These are phyloP conservation scores for Hyla sarda DNA, from an alignment of 2,113 vertebrate genomes.

Conservation along the genomic window DNA sequence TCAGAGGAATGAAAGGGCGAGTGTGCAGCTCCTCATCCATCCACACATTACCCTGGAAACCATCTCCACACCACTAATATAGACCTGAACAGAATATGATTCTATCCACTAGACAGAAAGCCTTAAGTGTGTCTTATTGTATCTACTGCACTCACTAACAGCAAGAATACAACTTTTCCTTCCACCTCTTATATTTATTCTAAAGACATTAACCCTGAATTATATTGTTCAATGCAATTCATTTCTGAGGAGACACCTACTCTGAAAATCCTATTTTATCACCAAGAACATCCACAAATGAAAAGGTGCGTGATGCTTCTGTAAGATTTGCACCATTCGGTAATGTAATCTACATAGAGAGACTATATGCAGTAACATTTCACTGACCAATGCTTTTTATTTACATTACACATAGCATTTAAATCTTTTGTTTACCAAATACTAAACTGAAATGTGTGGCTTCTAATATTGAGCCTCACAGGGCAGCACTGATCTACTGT, in stretches of 20 bases:
- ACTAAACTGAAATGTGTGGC: not conserved
- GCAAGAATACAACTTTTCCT: not conserved
- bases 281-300: not conserved
- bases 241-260: too few species aligned
- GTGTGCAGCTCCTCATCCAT: conserved; percentile 69
- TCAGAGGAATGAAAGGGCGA: conserved; percentile 68
- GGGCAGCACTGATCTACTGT: not conserved
- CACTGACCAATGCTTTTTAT: not conserved
- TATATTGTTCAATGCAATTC: not conserved
- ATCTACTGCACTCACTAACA: not conserved
- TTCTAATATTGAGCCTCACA: not conserved
- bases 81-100: conserved; percentile 3
- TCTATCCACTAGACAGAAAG: not conserved
- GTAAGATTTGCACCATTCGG: not conserved
- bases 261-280: not conserved
- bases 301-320: not conserved
- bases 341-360: not conserved
- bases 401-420: not conserved
- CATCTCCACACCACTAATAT: conserved; percentile 25
- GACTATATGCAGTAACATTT: not conserved
- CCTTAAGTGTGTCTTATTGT: not conserved
- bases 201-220: not conserved
- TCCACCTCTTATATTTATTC: not conserved
- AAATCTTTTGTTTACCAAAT: not conserved
- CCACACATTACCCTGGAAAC: conserved; percentile 62